phyloP scores from a whole-genome alignment of 1,140 invertebrate genomes.

The Papilio polytes region DNA sequence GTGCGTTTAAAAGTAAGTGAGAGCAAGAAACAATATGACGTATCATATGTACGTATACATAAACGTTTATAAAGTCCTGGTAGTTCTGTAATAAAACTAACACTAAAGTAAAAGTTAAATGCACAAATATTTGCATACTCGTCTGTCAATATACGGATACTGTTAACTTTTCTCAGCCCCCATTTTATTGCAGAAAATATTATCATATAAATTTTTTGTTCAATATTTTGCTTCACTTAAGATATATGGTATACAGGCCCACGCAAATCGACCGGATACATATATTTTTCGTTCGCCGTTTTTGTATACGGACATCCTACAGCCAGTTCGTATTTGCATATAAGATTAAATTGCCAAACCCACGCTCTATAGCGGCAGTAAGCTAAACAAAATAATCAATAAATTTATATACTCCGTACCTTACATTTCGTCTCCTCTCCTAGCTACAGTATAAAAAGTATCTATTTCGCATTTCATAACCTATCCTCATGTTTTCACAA shows the following conservation, averaged over 20 bases:
- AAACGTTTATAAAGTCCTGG: conserved; percentile 1
- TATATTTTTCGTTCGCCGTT: conserved; percentile 76
- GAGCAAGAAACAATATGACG: conserved; percentile 35
- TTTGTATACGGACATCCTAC: conserved; percentile 77
- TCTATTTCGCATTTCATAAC: background rate
- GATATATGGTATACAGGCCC: conserved; percentile 47
- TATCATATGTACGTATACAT: too few relatives aligned
- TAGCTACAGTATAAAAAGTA: background rate
- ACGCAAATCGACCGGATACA: conserved; percentile 73
- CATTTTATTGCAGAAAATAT: conserved; percentile 24
- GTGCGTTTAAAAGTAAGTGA: conserved; percentile 18
- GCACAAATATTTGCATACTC: background rate
- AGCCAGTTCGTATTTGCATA: conserved; percentile 70
- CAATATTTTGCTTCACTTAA: conserved; percentile 16
- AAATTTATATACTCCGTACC: background rate
- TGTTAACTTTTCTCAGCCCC: conserved; percentile 8
- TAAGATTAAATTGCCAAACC: conserved; percentile 58
- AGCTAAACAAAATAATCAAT: conserved; percentile 36
- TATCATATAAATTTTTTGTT: conserved; percentile 18
- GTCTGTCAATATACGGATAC: conserved; percentile 7
- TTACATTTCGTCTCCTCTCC: background rate
- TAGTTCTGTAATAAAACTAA: background rate
- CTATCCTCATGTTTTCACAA: background rate
- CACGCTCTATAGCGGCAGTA: conserved; percentile 46
- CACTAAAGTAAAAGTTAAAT: background rate